phyloP scores from a whole-genome alignment of 2,113 vertebrate species.

The Gambusia holbrooki region DNA sequence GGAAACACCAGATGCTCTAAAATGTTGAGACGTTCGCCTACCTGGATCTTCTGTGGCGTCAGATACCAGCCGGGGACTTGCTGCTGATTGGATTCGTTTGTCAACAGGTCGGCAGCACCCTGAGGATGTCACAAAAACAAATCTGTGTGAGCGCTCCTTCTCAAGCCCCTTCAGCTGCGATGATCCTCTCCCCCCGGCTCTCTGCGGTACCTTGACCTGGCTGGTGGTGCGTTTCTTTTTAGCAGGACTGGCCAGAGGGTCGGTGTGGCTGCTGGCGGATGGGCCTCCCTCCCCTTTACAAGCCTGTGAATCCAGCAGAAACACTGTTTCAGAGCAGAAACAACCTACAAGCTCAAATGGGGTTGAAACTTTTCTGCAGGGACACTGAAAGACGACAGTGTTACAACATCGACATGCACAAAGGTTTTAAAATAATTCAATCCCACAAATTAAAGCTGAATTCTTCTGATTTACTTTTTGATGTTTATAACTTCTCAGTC shows the following conservation, averaged over 20 bases:
- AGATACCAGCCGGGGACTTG: slow-evolving; percentile 92
- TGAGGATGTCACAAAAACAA: slow-evolving; percentile 54
- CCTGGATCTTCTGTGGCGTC: slow-evolving; percentile 96
- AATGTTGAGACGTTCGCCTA: slow-evolving; percentile 41
- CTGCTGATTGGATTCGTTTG: slow-evolving; percentile 87
- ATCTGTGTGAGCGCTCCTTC: fast-evolving
- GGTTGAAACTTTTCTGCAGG: background rate
- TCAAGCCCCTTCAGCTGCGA: background rate
- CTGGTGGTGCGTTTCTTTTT: slow-evolving; percentile 98
- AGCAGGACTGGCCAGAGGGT: slow-evolving; percentile 94
- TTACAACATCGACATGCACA: background rate
- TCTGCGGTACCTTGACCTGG: slow-evolving; percentile 89
- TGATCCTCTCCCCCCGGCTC: background rate
- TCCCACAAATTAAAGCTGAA: too few relatives aligned
- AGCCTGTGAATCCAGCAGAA: slow-evolving; percentile 80
- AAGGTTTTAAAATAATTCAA: too few relatives aligned
- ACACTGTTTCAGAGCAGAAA: slow-evolving; percentile 28
- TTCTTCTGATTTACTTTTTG: too few relatives aligned
- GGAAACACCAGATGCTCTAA: too few relatives aligned
- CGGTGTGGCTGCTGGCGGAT: slow-evolving; percentile 90
- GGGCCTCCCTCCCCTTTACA: slow-evolving; percentile 95
- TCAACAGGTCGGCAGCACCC: slow-evolving; percentile 88
- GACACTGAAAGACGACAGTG: background rate
- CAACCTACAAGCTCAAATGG: background rate
- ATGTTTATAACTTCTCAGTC: too few relatives aligned